These are phyloP conservation scores for Helicorthomorpha holstii DNA, from an alignment of 1,140 invertebrate species.

Conservation along the genomic window DNA sequence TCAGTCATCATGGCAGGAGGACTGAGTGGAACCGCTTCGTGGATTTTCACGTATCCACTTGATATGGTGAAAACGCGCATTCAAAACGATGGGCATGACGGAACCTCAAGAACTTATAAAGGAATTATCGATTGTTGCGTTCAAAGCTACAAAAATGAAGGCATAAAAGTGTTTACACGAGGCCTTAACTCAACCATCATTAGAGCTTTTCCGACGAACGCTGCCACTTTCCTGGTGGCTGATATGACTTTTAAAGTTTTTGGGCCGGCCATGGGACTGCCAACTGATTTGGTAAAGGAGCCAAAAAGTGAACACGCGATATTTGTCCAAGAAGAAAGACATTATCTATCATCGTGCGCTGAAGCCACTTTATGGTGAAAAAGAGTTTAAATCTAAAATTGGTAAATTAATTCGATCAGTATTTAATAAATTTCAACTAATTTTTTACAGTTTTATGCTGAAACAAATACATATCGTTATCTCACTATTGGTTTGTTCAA, in stretches of 20 bases:
- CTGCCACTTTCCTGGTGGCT: conserved; percentile 71
- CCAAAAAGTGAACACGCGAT: background rate
- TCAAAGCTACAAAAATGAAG: conserved; percentile 48
- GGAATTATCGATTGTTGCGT: conserved; percentile 51
- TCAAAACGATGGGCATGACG: conserved; percentile 48
- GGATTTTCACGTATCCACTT: conserved; percentile 68
- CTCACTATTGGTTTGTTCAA: no score
- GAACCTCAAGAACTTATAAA: conserved; percentile 35
- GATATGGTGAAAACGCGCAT: conserved; percentile 78
- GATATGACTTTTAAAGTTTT: conserved; percentile 43
- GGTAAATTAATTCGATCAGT: no score
- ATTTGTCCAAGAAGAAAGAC: background rate
- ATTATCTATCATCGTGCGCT: background rate
- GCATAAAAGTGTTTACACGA: conserved; percentile 42
- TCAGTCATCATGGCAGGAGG: conserved; percentile 60
- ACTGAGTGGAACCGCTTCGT: conserved; percentile 60
- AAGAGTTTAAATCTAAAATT: no score
- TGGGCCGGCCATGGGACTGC: background rate
- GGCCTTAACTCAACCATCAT: conserved; percentile 58
- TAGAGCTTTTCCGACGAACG: conserved; percentile 81
- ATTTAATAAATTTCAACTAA: no score
- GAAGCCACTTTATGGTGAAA: background rate
- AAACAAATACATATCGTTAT: no score
- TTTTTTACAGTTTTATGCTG: no score
- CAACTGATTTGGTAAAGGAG: background rate